Evolutionary conservation across 2,888 invertebrate species (phyloP), one percentile per base, ranked within the genome.

Genomic region (Uloborus plumipes): DNA sequence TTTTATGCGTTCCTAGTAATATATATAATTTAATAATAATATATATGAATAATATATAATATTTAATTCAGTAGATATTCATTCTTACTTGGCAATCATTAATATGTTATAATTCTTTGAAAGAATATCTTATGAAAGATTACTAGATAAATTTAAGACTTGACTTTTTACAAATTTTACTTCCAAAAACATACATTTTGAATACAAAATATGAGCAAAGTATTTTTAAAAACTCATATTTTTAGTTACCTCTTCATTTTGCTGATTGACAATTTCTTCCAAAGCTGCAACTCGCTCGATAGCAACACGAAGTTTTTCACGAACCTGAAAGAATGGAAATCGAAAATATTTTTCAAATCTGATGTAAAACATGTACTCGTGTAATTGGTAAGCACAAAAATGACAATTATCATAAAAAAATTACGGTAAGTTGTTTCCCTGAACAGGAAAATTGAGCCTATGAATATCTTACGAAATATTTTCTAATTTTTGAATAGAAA

Each of bases 261-360:
- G 95, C 91, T 94, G 92, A 88, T 94, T 93, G 89, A 99, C 92
- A 91, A 99, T 98, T 89, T 98, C 97, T 91, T 99, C 99, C 89
- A 99, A 92, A 86, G 94, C 93, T 85, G 96, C 95, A 89, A 98
- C 98, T 89, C 96, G 93, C 90, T 99, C 99, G 89, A 99, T 92
- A 87, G 99, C 96, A 78, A 98, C 95, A 87, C 98, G 93, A 89
- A 99, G 92, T 89, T 99, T 92, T 91, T 99, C 99, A 86, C 99
- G 93, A 84, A 99, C 97, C 97, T 97, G 87, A 85, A 31, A 70
- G 61, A 66, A 31, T 47, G 13, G 26, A 7, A 59, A 14, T 22
- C 18, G 20, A 55, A 55, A n/a, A 4, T 55, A 15, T 18, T 55
- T 15, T 55, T 18, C 18, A n/a, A 6, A 9, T 55, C 4, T 1